Conservation (phyloP, 2,113 vertebrate genomes). For the Saguinus midas region DNA sequence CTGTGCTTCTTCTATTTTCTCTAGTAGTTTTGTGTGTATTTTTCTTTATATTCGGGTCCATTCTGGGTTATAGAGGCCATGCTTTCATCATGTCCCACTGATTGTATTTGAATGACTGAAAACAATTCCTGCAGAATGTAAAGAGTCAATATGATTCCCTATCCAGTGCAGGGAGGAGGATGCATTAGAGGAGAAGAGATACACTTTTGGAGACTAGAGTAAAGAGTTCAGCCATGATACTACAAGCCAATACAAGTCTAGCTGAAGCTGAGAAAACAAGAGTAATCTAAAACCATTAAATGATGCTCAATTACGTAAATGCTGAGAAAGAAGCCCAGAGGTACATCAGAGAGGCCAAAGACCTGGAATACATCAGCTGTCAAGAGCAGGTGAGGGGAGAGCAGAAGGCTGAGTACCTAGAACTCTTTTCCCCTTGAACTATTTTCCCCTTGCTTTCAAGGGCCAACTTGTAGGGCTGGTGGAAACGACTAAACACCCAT, state of each 20-base stretch:
- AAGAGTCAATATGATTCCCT: neutral
- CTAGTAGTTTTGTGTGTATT: neutral
- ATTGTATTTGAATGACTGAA: neutral
- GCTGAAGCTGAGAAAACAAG: neutral
- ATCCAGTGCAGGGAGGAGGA: neutral
- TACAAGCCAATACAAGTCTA: neutral
- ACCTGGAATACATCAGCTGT: neutral
- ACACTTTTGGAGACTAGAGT: neutral
- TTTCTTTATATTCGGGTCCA: constrained; percentile 14
- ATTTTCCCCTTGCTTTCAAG: neutral
- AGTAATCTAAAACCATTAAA: constrained; percentile 14
- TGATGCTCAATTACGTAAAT: neutral
- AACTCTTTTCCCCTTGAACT: neutral
- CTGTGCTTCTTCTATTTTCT: neutral
- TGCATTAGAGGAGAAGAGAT: neutral
- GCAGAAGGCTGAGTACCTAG: neutral
- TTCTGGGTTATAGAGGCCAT: neutral
- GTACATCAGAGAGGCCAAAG: neutral
- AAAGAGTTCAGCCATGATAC: neutral
- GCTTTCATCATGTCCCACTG: neutral
- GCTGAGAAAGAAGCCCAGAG: neutral
- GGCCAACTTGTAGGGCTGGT: neutral
- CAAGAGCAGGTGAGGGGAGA: neutral
- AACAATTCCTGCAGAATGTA: neutral
- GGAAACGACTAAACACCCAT: neutral